Evolutionary conservation across 2,113 vertebrate species (phyloP).

Genomic region (Engystomops pustulosus): DNA sequence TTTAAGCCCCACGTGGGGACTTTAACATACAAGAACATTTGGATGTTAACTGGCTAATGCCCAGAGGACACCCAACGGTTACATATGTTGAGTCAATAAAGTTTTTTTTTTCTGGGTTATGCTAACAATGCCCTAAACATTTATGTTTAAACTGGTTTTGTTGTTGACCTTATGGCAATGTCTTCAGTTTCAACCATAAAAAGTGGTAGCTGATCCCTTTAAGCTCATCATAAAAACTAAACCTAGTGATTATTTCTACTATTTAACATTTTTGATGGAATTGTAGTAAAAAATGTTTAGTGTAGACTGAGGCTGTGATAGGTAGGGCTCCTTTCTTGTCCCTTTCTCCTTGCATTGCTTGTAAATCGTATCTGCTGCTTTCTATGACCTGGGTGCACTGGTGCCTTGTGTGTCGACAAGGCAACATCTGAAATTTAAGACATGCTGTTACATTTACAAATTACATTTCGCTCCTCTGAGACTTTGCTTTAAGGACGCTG

Average conservation of each 20-base stretch:
- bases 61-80: too few species aligned
- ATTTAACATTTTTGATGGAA: neutral
- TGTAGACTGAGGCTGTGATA: neutral
- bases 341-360: neutral
- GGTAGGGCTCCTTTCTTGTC: neutral
- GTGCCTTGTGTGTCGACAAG: slow-evolving; percentile 34
- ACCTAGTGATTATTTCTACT: neutral
- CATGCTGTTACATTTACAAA: slow-evolving; percentile 41
- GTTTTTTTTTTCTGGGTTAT: too few species aligned
- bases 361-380: neutral
- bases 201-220: too few species aligned
- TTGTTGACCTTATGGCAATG: too few species aligned
- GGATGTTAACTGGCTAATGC: too few species aligned
- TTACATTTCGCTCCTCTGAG: slow-evolving; percentile 55
- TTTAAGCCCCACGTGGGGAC: too few species aligned
- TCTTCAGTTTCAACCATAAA: too few species aligned
- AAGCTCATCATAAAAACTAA: too few species aligned
- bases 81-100: too few species aligned
- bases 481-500: slow-evolving; percentile 50
- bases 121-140: too few species aligned
- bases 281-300: neutral
- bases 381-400: slow-evolving; percentile 29
- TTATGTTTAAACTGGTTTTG: too few species aligned
- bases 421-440: slow-evolving; percentile 45
- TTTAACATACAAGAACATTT: too few species aligned